These are phyloP conservation scores for Liolophura sinensis DNA, from an alignment of 1,140 invertebrate species.

Conservation along the genomic window DNA sequence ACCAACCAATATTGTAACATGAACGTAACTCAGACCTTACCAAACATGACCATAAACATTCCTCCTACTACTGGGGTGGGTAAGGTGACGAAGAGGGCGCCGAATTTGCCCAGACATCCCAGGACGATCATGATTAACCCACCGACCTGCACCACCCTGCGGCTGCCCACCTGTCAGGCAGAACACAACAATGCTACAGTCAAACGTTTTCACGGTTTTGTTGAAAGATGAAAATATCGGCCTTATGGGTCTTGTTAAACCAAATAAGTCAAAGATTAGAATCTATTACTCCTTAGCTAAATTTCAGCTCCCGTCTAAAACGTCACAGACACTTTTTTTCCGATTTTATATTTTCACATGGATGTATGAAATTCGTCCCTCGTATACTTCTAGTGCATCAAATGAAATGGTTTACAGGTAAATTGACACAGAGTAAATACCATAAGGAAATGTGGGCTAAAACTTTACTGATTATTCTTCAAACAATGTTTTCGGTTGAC, in stretches of 20 bases:
- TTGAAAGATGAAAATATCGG: neutral
- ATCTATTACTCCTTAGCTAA: neutral
- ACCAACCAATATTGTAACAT: too few species aligned
- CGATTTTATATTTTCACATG: too few species aligned
- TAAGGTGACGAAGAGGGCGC: conserved; percentile 83
- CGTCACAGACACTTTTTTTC: too few species aligned
- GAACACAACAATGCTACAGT: neutral
- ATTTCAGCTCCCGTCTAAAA: too few species aligned
- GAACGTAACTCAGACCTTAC: conserved; percentile 9
- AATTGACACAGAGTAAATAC: too few species aligned
- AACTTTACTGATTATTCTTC: too few species aligned
- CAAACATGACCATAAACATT: conserved; percentile 85
- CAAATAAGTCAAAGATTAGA: neutral
- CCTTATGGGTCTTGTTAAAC: neutral
- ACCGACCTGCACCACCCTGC: conserved; percentile 81
- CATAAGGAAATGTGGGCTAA: too few species aligned
- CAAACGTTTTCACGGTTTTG: neutral
- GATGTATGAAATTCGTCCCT: too few species aligned
- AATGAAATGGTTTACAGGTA: too few species aligned
- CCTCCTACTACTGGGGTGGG: conserved; percentile 84
- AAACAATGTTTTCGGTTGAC: neutral
- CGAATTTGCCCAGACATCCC: conserved; percentile 72
- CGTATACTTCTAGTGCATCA: too few species aligned
- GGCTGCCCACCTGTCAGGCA: conserved; percentile 73
- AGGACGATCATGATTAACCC: conserved; percentile 72